phyloP scores from a whole-genome alignment of 2,888 invertebrate genomes.

The Mylabris sibirica region DNA sequence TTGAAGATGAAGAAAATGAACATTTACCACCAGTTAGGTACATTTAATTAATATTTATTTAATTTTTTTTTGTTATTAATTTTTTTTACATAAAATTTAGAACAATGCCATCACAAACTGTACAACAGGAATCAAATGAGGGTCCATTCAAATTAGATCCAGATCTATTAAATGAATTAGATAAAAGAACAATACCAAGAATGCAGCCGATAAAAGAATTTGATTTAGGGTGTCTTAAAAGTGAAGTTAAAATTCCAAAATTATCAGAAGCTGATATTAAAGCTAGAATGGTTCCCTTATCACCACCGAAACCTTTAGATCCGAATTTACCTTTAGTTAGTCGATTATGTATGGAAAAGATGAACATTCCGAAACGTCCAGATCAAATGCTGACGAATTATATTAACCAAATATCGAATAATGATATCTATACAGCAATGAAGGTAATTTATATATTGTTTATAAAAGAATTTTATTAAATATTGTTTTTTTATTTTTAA shows the following conservation, averaged over 20 bases:
- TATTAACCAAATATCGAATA: constrained; percentile 38
- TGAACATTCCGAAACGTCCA: constrained; percentile 37
- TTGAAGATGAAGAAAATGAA: constrained; percentile 50
- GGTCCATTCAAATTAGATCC: constrained; percentile 84
- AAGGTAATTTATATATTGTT: constrained; percentile 28
- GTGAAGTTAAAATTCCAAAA: constrained; percentile 55
- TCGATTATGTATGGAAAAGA: constrained; percentile 24
- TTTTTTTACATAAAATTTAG: constrained; percentile 34
- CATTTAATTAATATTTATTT: constrained; percentile 33
- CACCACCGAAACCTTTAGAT: constrained; percentile 65
- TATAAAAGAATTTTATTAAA: not conserved
- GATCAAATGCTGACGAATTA: constrained; percentile 38
- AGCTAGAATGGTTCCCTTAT: constrained; percentile 63
- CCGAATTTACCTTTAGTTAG: constrained; percentile 43
- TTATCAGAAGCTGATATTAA: constrained; percentile 48
- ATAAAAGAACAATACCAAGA: constrained; percentile 56
- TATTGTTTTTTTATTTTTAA: constrained; percentile 48
- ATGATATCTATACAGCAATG: constrained; percentile 31
- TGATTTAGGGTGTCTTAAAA: constrained; percentile 56
- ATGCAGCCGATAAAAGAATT: constrained; percentile 53
- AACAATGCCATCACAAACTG: constrained; percentile 57
- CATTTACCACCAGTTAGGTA: constrained; percentile 41
- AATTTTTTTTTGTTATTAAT: not conserved
- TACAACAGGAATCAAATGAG: constrained; percentile 57
- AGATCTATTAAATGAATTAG: constrained; percentile 74